Evolutionary conservation across 2,113 vertebrate species (phyloP), one percentile per base, ranked within the genome.

Genomic region (Sorex fumeus): DNA sequence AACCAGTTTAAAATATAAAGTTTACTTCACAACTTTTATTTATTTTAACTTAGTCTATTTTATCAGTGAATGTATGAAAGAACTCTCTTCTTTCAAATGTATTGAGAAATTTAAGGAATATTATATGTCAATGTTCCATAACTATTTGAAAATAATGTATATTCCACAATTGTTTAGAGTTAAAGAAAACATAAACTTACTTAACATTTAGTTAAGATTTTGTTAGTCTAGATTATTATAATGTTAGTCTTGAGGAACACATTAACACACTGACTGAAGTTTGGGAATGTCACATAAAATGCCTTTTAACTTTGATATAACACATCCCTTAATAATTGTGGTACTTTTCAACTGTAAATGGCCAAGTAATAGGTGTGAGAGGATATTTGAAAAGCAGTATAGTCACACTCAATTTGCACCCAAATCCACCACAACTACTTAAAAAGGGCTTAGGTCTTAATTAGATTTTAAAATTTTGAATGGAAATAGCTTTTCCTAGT

Each of bases 391-490:
- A 80, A 64, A 60, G 2, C 2, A 70, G 34, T 32, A 30, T 43
- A 53, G n/a, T 82, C 23, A 64, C 3, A 64, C 25, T 89, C 25
- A 82, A 28, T 82, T 77, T 84, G 40, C 15, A 79, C 23, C 19
- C n/a, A 80, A 19, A 80, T 80, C 36, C 28, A 69, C 40, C 23
- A 88, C 32, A 74, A 64, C 16, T 93, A 43, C 79, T 40, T 88
- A 69, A 79, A 66, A 83, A 30, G 43, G 13, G 2, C 69, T 80
- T 67, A 62, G 21, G 69, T 83, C 28, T 60, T 79, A 79, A 79
- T 91, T 66, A 88, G 88, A 89, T 76, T 77, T 75, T 50, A 84
- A 40, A 40, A 70, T 84, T 67, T 92, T 66, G 47, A 84, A 32
- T 76, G 7, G n/a, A 72, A 80, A 87, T 16, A 80, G 45, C 30